These are phyloP conservation scores for Hirundichthys speculiger DNA, from an alignment of 2,113 vertebrate species.

Conservation along the genomic window DNA sequence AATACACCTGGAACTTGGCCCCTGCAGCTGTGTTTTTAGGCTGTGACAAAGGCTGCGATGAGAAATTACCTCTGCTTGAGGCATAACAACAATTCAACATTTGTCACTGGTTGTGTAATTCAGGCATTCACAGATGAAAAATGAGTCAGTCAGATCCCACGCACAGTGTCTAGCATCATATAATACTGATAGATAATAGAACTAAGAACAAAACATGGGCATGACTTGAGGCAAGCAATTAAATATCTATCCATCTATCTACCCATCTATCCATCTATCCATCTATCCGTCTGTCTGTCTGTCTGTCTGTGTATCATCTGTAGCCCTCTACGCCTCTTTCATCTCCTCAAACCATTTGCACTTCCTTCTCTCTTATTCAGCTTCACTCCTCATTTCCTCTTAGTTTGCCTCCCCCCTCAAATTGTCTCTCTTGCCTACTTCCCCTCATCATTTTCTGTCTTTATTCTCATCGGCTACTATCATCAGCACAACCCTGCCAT, in stretches of 20 bases:
- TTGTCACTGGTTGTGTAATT: conserved; percentile 61
- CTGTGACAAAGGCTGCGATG: conserved; percentile 30
- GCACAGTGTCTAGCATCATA: conserved; percentile 43
- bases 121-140: conserved; percentile 53
- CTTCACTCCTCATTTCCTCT: conserved; percentile 18
- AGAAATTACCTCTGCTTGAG: conserved; percentile 42
- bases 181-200: conserved; percentile 33
- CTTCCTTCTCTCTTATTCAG: conserved; percentile 23
- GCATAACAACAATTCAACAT: conserved; percentile 43
- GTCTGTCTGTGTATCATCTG: background rate
- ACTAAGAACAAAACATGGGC: conserved; percentile 9
- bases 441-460: conserved; percentile 8
- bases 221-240: too few relatives aligned
- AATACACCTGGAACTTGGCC: too few relatives aligned
- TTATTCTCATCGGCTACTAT: conserved; percentile 13
- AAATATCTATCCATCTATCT: too few relatives aligned
- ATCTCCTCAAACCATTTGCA: conserved; percentile 28
- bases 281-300: background rate
- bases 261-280: too few relatives aligned
- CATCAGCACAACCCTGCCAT: conserved; percentile 15
- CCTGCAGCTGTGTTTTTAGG: conserved; percentile 16
- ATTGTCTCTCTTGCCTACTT: conserved; percentile 8
- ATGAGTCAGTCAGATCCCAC: conserved; percentile 64
- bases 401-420: conserved; percentile 21
- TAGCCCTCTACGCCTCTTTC: conserved; percentile 2